These are phyloP conservation scores for Macrophya annulata DNA, from an alignment of 2,888 invertebrate genomes.

Conservation along the genomic window DNA sequence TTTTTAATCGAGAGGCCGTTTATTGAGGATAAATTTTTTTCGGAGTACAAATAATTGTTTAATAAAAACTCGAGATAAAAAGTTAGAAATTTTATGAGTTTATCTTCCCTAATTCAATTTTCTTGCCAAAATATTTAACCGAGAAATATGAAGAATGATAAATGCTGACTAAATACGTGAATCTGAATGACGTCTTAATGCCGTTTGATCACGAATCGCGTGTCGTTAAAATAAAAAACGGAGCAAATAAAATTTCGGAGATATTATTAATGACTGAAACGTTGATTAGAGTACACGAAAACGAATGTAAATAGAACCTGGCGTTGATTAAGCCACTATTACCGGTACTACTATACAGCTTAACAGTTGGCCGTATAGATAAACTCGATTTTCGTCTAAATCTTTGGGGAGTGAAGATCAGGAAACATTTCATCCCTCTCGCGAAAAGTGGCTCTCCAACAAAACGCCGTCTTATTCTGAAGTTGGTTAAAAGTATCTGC, in stretches of 20 bases:
- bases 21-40: not conserved
- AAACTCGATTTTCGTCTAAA: constrained; percentile 1
- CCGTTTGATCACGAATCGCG: constrained; percentile 15
- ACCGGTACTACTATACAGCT: not conserved
- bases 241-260: not conserved
- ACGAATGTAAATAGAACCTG: not conserved
- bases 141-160: not conserved
- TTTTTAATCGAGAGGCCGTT: not conserved
- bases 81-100: not conserved
- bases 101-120: not conserved
- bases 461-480: constrained; percentile 6
- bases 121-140: not conserved
- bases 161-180: not conserved
- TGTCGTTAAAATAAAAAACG: not conserved
- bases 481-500: constrained; percentile 22
- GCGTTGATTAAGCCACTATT: no score
- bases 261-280: not conserved
- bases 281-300: not conserved
- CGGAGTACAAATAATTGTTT: not conserved
- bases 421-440: constrained; percentile 29
- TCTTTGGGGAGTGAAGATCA: not conserved
- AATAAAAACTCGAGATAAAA: not conserved
- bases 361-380: not conserved
- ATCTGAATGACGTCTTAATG: not conserved
- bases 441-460: not conserved